Evolutionary conservation across 2,113 vertebrate species (phyloP), one percentile per base, ranked within the genome.

Genomic region (Ibidorhyncha struthersii): DNA sequence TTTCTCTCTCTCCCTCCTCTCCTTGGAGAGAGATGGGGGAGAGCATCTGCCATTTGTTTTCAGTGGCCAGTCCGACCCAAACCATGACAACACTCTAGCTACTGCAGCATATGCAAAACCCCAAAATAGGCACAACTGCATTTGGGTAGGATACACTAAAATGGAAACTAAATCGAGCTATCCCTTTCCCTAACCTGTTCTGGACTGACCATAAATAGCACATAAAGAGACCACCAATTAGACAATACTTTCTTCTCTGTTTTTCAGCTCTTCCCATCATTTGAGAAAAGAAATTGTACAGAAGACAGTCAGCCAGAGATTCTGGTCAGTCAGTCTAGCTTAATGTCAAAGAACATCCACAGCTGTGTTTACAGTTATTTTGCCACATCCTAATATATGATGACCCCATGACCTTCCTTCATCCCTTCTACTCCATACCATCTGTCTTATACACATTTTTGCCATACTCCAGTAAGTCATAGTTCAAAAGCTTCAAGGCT

Each of bases 221-320:
- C 38, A 41, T 5, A 10, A 34, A 59, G 26, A 32, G 9, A 8
- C 18, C 10, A 0, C 15, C 22, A 25, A 5, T 63, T 36, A 50
- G 9, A 55, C 8, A 5, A 6, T 6, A 32, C 3, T 29, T 66
- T 45, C 15, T 30, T 5, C 53, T 13, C 16, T 2, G 0, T 4
- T 90, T 78, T 93, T 58, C 67, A 89, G 52, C 23, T 30, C 21
- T 67, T 93, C 11, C 27, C 16, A 71, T 25, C 19, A 45, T 27
- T 50, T 38, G 66, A 25, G 20, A 72, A 53, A 67, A 74, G 12
- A 82, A 62, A 52, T 7, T 12, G 6, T 36, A 15, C 13, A 40
- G 34, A 8, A 73, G 12, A 41, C 19, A 36, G 19, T 29, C 58
- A 87, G 38, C 5, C 27, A 73, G 38, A 63, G 32, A 82, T 56